Conservation (phyloP, 2,113 vertebrate genomes). For the Sisor rabdophorus region DNA sequence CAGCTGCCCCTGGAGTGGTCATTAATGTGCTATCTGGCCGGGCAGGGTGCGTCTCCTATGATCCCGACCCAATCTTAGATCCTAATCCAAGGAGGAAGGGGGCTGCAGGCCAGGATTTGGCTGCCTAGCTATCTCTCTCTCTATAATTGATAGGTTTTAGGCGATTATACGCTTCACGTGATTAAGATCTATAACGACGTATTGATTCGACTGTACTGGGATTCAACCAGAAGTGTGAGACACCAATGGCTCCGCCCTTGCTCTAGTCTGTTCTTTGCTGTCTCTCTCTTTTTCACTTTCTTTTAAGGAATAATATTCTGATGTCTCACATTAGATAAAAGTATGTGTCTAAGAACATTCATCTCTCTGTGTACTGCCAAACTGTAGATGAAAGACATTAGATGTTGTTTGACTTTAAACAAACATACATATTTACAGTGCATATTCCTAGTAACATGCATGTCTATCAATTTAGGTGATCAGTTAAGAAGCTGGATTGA, state of each 20-base stretch:
- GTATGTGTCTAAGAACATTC: slow-evolving; percentile 26
- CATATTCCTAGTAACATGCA: slow-evolving; percentile 32
- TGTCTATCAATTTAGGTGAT: slow-evolving; percentile 49
- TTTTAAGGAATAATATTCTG: slow-evolving; percentile 56
- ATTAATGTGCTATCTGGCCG: slow-evolving; percentile 74
- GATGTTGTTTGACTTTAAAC: slow-evolving; percentile 44
- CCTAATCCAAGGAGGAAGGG: slow-evolving; percentile 75
- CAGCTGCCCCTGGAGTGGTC: slow-evolving; percentile 73
- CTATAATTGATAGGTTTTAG: slow-evolving; percentile 79
- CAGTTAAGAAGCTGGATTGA: slow-evolving; percentile 42
- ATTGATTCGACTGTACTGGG: slow-evolving; percentile 70
- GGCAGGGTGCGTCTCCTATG: slow-evolving; percentile 66
- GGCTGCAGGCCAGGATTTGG: slow-evolving; percentile 75
- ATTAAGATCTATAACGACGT: slow-evolving; percentile 77
- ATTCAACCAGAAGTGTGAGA: slow-evolving; percentile 57
- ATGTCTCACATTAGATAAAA: slow-evolving; percentile 57
- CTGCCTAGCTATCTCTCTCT: slow-evolving; percentile 66
- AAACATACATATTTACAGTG: slow-evolving; percentile 49
- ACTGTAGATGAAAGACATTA: slow-evolving; percentile 46
- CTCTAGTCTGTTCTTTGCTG: slow-evolving; percentile 1
- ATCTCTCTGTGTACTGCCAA: slow-evolving; percentile 35
- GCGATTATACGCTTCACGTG: slow-evolving; percentile 71
- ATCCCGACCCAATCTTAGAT: slow-evolving; percentile 76
- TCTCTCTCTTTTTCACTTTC: slow-evolving; percentile 4
- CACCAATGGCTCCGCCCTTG: slow-evolving; percentile 51